Conservation (phyloP, 2,797 vertebrate species). For the Triplophysa bombifrons region DNA sequence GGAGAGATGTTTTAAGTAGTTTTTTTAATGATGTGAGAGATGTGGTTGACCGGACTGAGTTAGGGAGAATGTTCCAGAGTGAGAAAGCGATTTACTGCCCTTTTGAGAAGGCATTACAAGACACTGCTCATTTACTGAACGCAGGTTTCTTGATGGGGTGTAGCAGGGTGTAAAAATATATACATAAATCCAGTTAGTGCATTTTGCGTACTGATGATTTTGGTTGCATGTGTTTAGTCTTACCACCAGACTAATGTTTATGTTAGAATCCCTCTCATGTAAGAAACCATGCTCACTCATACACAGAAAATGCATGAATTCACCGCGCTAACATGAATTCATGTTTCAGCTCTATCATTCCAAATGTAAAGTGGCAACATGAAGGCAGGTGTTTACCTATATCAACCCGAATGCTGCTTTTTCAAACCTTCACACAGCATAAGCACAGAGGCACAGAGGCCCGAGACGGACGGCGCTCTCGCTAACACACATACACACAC, state of each 20-base stretch:
- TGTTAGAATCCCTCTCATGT: conserved; percentile 8
- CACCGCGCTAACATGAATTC: conserved; percentile 2
- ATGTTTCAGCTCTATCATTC: conserved; percentile 9
- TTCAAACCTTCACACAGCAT: conserved; percentile 60
- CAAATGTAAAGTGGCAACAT: conserved; percentile 31
- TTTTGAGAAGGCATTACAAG: too few relatives aligned
- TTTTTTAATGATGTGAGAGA: too few relatives aligned
- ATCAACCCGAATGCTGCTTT: conserved; percentile 45
- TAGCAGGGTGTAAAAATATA: too few relatives aligned
- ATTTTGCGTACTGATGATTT: background rate
- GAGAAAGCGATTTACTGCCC: too few relatives aligned
- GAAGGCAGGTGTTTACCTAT: conserved; percentile 47
- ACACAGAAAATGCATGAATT: conserved; percentile 22
- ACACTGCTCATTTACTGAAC: too few relatives aligned
- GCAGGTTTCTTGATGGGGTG: too few relatives aligned
- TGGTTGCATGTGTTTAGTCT: background rate
- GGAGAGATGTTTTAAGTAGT: too few relatives aligned
- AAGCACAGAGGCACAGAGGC: conserved; percentile 66
- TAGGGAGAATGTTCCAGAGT: too few relatives aligned
- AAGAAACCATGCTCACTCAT: conserved; percentile 20
- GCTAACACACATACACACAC: conserved; percentile 51
- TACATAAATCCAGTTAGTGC: background rate
- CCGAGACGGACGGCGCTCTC: conserved; percentile 45
- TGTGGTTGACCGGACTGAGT: too few relatives aligned
- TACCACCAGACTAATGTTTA: background rate